phyloP scores from a whole-genome alignment of 2,797 vertebrate genomes.

The Esox masquinongy region DNA sequence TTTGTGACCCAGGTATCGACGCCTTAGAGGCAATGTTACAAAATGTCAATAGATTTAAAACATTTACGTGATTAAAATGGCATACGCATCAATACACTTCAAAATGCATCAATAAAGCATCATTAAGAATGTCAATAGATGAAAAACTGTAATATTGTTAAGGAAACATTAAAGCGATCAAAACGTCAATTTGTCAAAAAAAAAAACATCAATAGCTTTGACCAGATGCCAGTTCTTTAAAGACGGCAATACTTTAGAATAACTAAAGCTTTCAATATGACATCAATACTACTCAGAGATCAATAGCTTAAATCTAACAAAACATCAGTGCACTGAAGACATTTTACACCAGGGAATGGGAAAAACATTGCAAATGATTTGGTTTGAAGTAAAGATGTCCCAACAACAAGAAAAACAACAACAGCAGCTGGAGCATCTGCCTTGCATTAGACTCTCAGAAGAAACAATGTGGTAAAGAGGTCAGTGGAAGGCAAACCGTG shows the following conservation, averaged over 20 bases:
- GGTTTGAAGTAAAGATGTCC: too few relatives aligned
- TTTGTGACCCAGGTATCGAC: neutral
- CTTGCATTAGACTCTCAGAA: too few relatives aligned
- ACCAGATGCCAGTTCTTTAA: neutral
- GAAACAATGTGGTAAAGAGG: too few relatives aligned
- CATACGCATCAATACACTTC: slow-evolving; percentile 30
- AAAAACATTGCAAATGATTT: too few relatives aligned
- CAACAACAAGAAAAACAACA: too few relatives aligned
- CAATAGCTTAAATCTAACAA: neutral
- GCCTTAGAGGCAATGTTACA: neutral
- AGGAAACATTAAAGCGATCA: slow-evolving; percentile 35
- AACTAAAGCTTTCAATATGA: slow-evolving; percentile 1
- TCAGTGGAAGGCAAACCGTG: too few relatives aligned
- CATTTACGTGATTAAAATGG: slow-evolving; percentile 29
- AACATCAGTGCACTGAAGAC: neutral
- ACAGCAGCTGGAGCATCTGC: too few relatives aligned
- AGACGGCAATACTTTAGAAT: neutral
- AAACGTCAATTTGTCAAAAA: slow-evolving; percentile 31
- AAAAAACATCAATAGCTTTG: neutral
- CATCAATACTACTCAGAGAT: slow-evolving; percentile 30
- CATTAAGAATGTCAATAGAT: slow-evolving; percentile 44
- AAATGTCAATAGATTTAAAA: slow-evolving; percentile 31
- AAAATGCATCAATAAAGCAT: slow-evolving; percentile 34
- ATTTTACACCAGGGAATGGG: too few relatives aligned
- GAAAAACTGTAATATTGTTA: slow-evolving; percentile 48